These are phyloP conservation scores for Macrosiphum euphorbiae DNA, from an alignment of 2,888 invertebrate species.

Conservation along the genomic window DNA sequence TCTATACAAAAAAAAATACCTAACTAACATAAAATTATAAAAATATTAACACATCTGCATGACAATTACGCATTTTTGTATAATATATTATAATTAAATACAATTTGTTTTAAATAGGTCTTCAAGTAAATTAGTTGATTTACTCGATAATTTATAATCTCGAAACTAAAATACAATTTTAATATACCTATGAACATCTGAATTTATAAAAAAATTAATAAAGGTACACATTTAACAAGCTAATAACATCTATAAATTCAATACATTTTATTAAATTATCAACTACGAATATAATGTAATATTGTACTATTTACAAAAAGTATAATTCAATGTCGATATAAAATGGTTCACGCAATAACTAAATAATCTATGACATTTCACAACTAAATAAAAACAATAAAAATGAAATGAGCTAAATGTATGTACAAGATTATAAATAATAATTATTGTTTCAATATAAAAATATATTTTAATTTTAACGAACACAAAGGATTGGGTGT, in stretches of 20 bases:
- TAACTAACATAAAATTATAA: neutral
- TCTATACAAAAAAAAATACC: neutral
- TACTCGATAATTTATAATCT: neutral
- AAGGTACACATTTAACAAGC: constrained; percentile 9
- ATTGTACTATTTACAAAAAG: constrained; percentile 47
- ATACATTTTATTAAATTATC: constrained; percentile 24
- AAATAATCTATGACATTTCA: constrained; percentile 15
- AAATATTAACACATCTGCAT: neutral
- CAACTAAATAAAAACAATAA: constrained; percentile 2
- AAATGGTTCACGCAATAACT: neutral
- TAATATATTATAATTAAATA: neutral
- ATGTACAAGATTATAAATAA: constrained; percentile 40
- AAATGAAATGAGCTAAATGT: constrained; percentile 32
- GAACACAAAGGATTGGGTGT: constrained; percentile 18
- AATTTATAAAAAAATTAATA: neutral
- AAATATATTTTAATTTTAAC: constrained; percentile 25
- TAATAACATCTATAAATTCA: neutral
- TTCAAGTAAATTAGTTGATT: neutral
- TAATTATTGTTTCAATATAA: constrained; percentile 32
- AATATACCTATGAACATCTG: neutral
- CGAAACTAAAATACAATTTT: neutral
- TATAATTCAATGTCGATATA: neutral
- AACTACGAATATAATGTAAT: constrained; percentile 44
- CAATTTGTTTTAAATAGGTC: neutral
- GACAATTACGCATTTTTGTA: neutral